Conservation (phyloP, 2,113 vertebrate species). For the Martes martes region DNA sequence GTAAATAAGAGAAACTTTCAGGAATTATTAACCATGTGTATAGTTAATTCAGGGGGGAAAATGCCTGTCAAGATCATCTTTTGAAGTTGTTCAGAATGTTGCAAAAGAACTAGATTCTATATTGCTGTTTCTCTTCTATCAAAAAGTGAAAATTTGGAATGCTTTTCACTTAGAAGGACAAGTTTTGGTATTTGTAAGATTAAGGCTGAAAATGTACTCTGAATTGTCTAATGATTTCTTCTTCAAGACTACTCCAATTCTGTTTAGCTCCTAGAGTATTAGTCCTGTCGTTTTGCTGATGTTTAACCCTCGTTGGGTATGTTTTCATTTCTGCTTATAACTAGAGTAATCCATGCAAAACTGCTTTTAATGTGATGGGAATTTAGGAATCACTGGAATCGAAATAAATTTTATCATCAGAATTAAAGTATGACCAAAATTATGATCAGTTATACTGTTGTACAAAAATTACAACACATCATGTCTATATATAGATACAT, state of each 20-base stretch:
- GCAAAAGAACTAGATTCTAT: background rate
- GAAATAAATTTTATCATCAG: background rate
- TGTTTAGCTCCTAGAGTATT: background rate
- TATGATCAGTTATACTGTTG: background rate
- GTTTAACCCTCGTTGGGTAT: background rate
- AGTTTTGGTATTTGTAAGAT: background rate
- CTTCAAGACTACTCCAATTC: background rate
- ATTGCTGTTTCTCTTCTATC: background rate
- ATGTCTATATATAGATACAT: background rate
- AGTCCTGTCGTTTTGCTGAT: background rate
- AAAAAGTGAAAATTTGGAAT: background rate
- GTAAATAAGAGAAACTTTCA: background rate
- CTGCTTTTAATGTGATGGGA: background rate
- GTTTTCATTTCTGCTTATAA: background rate
- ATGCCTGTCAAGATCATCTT: background rate
- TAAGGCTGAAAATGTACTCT: background rate
- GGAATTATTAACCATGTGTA: conserved; percentile 14
- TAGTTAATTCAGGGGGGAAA: background rate
- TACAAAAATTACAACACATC: background rate
- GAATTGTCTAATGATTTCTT: background rate
- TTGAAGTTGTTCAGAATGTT: background rate
- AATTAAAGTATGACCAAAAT: background rate
- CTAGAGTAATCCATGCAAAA: background rate
- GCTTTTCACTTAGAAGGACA: background rate
- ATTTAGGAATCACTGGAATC: background rate